Conservation (phyloP, 2,113 vertebrate species). For the Lanius collurio region DNA sequence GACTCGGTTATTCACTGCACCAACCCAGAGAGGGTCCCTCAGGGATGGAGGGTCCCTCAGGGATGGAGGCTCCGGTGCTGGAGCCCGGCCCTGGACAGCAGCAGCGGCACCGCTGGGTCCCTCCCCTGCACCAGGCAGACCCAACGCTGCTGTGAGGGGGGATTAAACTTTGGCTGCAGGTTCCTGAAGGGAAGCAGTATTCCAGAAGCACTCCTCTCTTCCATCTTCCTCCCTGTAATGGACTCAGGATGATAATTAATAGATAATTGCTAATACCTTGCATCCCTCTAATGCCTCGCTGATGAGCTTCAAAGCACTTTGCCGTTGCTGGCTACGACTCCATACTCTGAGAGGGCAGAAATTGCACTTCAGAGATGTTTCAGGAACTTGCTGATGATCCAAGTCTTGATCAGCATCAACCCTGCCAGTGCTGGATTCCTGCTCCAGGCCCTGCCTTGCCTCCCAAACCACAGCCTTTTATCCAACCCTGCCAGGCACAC, state of each 20-base stretch:
- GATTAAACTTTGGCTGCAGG: not conserved
- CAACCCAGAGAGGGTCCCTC: not conserved
- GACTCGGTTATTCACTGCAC: not conserved
- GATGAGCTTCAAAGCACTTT: not conserved
- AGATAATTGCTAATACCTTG: not conserved
- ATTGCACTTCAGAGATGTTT: not conserved
- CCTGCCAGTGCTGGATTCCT: not conserved
- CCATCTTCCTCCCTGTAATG: not conserved
- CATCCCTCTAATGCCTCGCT: not conserved
- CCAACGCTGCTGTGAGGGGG: not conserved
- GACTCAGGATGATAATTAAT: slow-evolving; percentile 35
- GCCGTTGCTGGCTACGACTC: not conserved
- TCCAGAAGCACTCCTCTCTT: not conserved
- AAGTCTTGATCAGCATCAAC: not conserved
- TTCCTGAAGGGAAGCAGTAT: not conserved
- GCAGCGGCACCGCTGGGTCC: not conserved
- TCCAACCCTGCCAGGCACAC: not conserved
- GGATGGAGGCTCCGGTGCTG: accelerated
- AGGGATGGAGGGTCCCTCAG: not conserved
- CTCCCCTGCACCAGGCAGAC: not conserved
- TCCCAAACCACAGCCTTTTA: not conserved
- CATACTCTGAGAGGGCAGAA: not conserved
- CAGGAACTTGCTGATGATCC: not conserved
- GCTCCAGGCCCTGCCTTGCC: not conserved
- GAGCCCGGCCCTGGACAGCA: not conserved